phyloP scores from a whole-genome alignment of 1,140 invertebrate genomes.

The Brachionus plicatilis region DNA sequence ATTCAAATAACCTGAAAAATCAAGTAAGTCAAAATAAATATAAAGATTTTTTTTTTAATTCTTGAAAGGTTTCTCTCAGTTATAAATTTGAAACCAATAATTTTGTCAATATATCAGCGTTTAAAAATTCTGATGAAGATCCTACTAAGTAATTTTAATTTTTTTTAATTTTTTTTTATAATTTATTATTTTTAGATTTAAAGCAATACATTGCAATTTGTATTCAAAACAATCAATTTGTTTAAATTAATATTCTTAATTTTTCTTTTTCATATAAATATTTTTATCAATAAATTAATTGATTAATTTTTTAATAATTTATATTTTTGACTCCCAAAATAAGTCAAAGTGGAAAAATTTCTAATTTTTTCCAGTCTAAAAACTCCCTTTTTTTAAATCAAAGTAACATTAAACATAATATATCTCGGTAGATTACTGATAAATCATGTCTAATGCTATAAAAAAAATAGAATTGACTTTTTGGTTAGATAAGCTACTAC shows the following conservation, averaged over 20 bases:
- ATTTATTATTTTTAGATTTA: neutral
- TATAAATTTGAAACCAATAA: conserved; percentile 11
- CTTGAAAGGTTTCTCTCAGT: neutral
- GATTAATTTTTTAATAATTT: neutral
- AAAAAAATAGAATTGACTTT: no score
- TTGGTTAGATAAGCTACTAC: no score
- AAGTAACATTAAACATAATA: no score
- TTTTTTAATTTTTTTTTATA: neutral
- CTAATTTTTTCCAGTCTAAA: no score
- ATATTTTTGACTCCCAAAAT: neutral
- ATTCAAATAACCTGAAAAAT: neutral
- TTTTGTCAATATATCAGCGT: neutral
- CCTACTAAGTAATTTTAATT: neutral
- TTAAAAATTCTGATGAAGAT: neutral
- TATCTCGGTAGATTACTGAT: no score
- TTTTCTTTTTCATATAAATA: neutral
- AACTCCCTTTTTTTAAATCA: no score
- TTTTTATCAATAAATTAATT: neutral
- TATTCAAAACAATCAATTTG: neutral
- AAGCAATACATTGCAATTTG: conserved; percentile 26
- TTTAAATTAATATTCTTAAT: neutral
- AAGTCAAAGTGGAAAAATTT: neutral
- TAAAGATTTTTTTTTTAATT: neutral
- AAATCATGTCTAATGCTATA: no score
- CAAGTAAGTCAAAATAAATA: neutral